Evolutionary conservation across 2,797 vertebrate species (phyloP), one percentile per base, ranked within the genome.

Genomic region (Neosilurus hyrtlii): DNA sequence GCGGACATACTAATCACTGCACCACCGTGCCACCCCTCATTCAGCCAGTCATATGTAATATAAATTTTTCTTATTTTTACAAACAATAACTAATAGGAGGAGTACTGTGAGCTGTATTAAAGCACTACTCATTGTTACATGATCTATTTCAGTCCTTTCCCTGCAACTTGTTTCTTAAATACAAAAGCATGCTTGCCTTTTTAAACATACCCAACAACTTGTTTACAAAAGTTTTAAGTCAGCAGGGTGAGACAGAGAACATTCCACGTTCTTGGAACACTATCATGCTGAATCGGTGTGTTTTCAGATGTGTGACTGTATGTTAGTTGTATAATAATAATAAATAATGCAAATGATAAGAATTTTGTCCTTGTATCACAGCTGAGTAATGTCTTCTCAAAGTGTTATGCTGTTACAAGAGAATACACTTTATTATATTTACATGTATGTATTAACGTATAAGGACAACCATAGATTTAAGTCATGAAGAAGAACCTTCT

Each of bases 191-290:
- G 3, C 18, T 2, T 54, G 4, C 0, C 0, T 26, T 35, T 2
- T 8, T 4, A 37, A 59, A 43, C 68, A 63, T 67, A 63, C 75
- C 75, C 57, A 79, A 10, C 51, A 72, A 51, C 15, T 26, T 63
- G 9, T 4, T 52, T 15, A 57, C 1, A 80, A 66, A 80, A 43
- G 8, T 49, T 51, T n/a, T 65, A 57, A 79, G 30, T 49, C 52
- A 56, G 35, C 70, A 79, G 71, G 52, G 68, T 84, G 68, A 66
- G 61, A 65, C 15, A 30, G 30, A 56, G 15, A 26, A 35, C 18
- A 22, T 65, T 49, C 51, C 52, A 61, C 12, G 67, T 80, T 61
- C 71, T 51, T 67, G 18, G 20, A 80, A 57, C 20, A 57, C n/a
- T 35, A 10, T 72, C 15, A 5, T 30, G 24, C 5, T 80, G 24